Evolutionary conservation across 2,888 invertebrate species (phyloP), one percentile per base, ranked within the genome.

Genomic region (Volucella inanis): DNA sequence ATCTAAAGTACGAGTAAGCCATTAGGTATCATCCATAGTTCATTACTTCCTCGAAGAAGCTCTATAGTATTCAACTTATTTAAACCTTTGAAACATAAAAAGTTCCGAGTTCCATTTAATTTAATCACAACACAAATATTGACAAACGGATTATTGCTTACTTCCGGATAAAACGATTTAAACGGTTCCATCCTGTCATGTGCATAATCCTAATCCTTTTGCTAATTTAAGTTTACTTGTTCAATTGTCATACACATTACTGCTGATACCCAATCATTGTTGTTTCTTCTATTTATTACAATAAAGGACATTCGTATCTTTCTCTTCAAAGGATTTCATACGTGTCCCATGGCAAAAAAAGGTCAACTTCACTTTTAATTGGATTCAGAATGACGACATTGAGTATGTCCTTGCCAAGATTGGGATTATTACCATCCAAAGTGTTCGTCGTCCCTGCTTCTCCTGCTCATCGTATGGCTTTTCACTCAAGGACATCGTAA

Each of bases 341-440:
- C 31, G 31, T 31, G 31, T 31, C 31, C 6, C 4, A 31, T 31
- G 22, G n/a, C 31, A 18, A 18, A 39, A 52, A 50, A 50, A 54
- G 10, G n/a, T 43, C 10, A 65, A 65, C 15, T 3, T 14, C 18
- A 14, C 10, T 22, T 57, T 55, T 71, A 61, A 72, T 72, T 72
- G 50, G 71, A 72, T 72, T 72, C 71, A 49, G 2, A 50, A 11
- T 11, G 22, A 61, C 54, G 43, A 31, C 31, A 31, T 47, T 38
- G 18, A 45, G 39, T 55, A 12, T 50, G 11, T 50, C 59, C 22
- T 61, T 72, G 71, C 14, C 61, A 61, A 39, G 68, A 47, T 68
- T 38, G 41, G 50, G 41, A 61, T 61, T 71, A 71, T 61, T 9
- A 50, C 50, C n/a, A 39, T 4, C n/a, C 59, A 1, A 1, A n/a